These are phyloP conservation scores for Perithous albicinctus DNA, from an alignment of 2,888 invertebrate genomes.

Conservation along the genomic window DNA sequence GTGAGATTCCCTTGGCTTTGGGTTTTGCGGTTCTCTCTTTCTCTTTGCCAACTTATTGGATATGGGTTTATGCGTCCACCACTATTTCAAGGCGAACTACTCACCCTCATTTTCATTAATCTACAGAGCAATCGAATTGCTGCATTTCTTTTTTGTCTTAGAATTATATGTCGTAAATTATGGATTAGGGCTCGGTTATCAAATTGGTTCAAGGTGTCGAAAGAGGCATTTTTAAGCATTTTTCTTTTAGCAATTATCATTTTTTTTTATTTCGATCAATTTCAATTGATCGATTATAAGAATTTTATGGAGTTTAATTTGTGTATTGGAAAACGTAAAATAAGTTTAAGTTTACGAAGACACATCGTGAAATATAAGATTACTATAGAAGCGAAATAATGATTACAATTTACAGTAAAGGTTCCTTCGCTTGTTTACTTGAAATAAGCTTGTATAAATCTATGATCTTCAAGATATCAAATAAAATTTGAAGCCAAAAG, in stretches of 20 bases:
- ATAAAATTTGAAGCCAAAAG: not conserved
- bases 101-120: not conserved
- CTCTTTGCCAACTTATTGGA: not conserved
- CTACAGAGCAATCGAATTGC: not conserved
- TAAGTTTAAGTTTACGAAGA: too few relatives aligned
- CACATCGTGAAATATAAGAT: too few relatives aligned
- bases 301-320: too few relatives aligned
- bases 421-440: not conserved
- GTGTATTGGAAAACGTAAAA: too few relatives aligned
- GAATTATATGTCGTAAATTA: too few relatives aligned
- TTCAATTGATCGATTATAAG: not conserved
- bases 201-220: not conserved
- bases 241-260: not conserved
- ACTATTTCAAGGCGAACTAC: not conserved
- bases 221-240: not conserved
- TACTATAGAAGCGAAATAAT: too few relatives aligned
- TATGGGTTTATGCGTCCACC: conserved; percentile 9
- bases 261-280: too few relatives aligned
- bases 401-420: too few relatives aligned
- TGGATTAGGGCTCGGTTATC: too few relatives aligned
- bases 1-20: not conserved
- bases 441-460: not conserved
- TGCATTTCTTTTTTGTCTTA: too few relatives aligned
- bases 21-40: conserved; percentile 18
- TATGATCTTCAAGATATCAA: not conserved